Evolutionary conservation across 1,140 invertebrate species (phyloP).

Genomic region (Holcopasites calliopsidis): DNA sequence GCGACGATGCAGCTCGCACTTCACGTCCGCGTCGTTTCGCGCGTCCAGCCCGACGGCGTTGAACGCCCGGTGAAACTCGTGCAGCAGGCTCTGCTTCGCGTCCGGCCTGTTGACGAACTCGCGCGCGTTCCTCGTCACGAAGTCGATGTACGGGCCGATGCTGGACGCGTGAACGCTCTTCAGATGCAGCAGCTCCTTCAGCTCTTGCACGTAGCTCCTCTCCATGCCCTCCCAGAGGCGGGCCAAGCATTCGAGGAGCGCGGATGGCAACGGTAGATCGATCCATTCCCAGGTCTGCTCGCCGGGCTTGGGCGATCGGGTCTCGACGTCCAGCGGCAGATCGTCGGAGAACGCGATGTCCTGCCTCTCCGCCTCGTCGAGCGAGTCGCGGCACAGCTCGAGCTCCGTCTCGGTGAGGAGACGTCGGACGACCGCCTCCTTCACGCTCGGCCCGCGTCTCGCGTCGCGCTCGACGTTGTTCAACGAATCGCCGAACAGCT

Average conservation of each 20-base stretch:
- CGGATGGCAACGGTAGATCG: constrained; percentile 73
- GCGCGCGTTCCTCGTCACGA: constrained; percentile 78
- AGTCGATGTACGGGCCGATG: constrained; percentile 79
- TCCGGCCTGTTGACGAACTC: constrained; percentile 80
- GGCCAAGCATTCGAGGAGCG: constrained; percentile 74
- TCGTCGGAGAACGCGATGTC: not conserved
- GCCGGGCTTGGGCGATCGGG: constrained; percentile 67
- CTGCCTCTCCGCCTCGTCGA: no score
- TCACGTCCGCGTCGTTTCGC: constrained; percentile 77
- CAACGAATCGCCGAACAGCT: constrained; percentile 78
- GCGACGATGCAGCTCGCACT: constrained; percentile 75
- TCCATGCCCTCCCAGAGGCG: constrained; percentile 81
- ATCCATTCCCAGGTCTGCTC: constrained; percentile 80
- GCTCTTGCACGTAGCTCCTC: constrained; percentile 78
- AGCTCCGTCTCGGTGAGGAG: not conserved
- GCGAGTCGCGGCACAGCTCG: not conserved
- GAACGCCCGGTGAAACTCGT: constrained; percentile 80
- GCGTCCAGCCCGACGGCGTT: constrained; percentile 81
- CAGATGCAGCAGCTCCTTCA: constrained; percentile 80
- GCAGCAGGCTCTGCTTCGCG: constrained; percentile 79
- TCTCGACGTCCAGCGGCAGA: not conserved
- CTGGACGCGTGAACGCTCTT: constrained; percentile 79
- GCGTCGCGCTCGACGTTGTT: constrained; percentile 62
- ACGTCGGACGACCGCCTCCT: constrained; percentile 26
- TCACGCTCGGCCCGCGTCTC: not conserved